phyloP scores from a whole-genome alignment of 2,888 invertebrate genomes.

The Fissipunctia ypsillon region DNA sequence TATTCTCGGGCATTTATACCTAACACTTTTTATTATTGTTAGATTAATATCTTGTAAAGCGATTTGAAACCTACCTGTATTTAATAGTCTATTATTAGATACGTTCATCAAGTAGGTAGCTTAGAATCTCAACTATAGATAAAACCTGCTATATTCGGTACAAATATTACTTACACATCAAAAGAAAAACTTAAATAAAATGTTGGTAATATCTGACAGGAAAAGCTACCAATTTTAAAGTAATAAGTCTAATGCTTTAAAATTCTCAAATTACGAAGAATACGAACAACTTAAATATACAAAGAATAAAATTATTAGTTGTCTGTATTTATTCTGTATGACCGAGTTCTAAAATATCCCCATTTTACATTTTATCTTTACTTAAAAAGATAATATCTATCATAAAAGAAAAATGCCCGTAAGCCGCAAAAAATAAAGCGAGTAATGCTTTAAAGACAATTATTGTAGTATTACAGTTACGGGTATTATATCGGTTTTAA shows the following conservation, averaged over 20 bases:
- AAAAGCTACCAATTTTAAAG: background rate
- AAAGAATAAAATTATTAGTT: background rate
- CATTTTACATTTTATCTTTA: slow-evolving; percentile 3
- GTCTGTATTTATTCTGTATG: background rate
- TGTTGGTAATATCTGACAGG: too few species aligned
- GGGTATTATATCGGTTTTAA: background rate
- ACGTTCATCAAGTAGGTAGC: background rate
- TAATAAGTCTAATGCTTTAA: too few species aligned
- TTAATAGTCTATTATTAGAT: background rate
- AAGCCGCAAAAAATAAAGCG: background rate
- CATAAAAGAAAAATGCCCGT: background rate
- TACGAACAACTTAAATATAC: background rate
- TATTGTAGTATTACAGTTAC: background rate
- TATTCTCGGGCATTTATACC: background rate
- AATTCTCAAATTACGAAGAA: background rate
- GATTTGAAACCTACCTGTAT: background rate
- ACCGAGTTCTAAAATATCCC: background rate
- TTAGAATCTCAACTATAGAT: background rate
- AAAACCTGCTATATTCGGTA: background rate
- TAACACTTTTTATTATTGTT: background rate
- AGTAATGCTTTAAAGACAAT: background rate
- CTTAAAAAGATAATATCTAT: slow-evolving; percentile 11
- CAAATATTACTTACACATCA: too few species aligned
- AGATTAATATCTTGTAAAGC: background rate
- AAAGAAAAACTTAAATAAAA: background rate